Evolutionary conservation across 1,140 invertebrate species (phyloP).

Genomic region (Trachelipus rathkii): DNA sequence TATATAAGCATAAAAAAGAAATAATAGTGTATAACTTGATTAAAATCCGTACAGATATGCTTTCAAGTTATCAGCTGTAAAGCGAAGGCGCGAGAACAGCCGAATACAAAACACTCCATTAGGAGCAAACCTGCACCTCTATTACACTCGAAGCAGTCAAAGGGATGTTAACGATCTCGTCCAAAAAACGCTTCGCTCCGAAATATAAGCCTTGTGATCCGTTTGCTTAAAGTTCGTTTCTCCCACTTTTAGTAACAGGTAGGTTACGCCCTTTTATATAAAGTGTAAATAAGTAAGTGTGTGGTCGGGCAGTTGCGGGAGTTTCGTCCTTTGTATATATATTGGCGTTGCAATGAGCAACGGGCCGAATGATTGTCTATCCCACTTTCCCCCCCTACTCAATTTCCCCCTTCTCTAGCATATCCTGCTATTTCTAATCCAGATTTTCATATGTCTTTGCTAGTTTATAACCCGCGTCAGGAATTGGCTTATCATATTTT

Average conservation of each 20-base stretch:
- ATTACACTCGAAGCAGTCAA: neutral
- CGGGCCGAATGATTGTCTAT: neutral
- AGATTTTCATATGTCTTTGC: neutral
- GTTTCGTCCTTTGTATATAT: too few species aligned
- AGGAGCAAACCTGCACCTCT: neutral
- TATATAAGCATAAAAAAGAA: too few species aligned
- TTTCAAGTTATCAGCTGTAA: neutral
- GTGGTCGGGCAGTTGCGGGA: neutral
- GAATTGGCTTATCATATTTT: neutral
- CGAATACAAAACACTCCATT: conserved; percentile 3
- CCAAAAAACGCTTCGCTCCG: neutral
- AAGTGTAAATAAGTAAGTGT: neutral
- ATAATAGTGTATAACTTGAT: neutral
- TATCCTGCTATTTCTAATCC: neutral
- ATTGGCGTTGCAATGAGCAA: neutral
- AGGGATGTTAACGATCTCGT: neutral
- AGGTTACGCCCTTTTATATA: neutral
- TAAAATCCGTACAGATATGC: neutral
- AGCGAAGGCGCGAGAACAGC: neutral
- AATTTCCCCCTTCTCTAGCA: too few species aligned
- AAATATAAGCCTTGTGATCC: neutral
- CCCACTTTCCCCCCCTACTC: too few species aligned
- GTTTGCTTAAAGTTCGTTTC: neutral
- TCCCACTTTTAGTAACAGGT: neutral
- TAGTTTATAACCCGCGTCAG: neutral